Base-by-base conservation (phyloP, 1,140 invertebrate species). In the Antheraea pernyi region DNA sequence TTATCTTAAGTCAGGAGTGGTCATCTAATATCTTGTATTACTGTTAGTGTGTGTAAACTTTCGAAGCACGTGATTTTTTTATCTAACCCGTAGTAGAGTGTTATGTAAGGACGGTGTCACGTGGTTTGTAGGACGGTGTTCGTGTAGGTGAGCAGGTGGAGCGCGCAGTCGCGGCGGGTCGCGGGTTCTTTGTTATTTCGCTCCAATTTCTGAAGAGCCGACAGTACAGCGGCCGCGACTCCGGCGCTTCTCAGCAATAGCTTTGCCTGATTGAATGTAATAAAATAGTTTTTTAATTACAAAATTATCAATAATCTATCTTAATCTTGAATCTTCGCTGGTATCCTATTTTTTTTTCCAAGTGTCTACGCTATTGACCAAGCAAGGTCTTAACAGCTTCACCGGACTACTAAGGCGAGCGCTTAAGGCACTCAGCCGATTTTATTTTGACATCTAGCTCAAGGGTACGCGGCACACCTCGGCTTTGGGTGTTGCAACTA, bases 81-180 rank as follows among this genome's bases (percentile, higher is more conserved):
- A 53, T 53, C 46, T 16, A 53, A 53, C 0, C 16, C 11, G 8
- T 42, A 30, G 46, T 11, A 53, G 0, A 16, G 46, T 53, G 11
- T 13, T n/a, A 53, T n/a, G 46, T 53, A 13, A 53, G 0, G 46
- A 13, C 46, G 16, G 46, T 61, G 58, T 91, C 81, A 91, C 6
- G 81, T 83, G 19, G 85, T 72, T 70, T 85, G 85, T 18, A 91
- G 74, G 7, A 91, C 79, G 13, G 77, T 84, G 59, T 84, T 71
- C 0, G 81, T 87, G 67, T 91, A 91, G 0, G 81, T 82, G n/a
- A 91, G 79, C 3, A 91, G 79, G 42, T 91, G 79, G 19, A 86
- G 53, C 7, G 86, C 85, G 7, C 81, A 79, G 48, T 30, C 78
- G 74, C 0, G 70, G 60, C 4, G 70, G 70, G 10, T 79, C 79